Percentiles rank a stretch among this genome's conserved stretches.
Conservation (phyloP, 1,140 invertebrate species). For the Lutraria rhynchaena region DNA sequence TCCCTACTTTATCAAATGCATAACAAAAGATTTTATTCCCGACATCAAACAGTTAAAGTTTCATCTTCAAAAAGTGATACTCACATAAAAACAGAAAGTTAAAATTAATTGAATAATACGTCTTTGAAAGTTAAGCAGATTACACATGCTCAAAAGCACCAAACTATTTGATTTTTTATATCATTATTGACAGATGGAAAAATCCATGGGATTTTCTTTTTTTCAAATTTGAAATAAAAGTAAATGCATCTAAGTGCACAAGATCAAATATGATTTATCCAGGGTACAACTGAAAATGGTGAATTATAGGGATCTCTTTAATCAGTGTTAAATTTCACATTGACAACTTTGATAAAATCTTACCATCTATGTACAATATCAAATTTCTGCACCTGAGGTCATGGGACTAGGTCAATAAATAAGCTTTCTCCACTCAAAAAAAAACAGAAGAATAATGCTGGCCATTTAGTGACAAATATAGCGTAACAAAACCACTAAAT, state of each 20-base stretch:
- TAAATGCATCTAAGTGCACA: constrained; percentile 6
- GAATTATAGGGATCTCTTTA: neutral
- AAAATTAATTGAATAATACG: constrained; percentile 45
- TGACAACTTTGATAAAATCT: constrained; percentile 16
- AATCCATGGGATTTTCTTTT: neutral
- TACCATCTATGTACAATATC: neutral
- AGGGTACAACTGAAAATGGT: neutral
- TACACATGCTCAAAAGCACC: neutral
- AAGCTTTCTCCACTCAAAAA: too few species aligned
- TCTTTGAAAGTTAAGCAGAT: constrained; percentile 37
- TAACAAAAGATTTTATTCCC: constrained; percentile 51
- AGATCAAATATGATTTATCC: constrained; percentile 12
- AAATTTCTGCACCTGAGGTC: constrained; percentile 13
- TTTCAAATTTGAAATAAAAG: neutral
- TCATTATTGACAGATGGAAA: too few species aligned
- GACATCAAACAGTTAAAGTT: constrained; percentile 48
- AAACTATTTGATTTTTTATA: too few species aligned
- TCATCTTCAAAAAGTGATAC: constrained; percentile 39
- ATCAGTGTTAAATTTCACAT: constrained; percentile 3
- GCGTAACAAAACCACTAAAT: too few species aligned
- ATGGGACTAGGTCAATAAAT: too few species aligned
- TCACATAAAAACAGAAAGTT: constrained; percentile 51
- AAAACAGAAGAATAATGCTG: too few species aligned
- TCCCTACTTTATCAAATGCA: constrained; percentile 43
- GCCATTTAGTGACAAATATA: too few species aligned